Percentiles rank a stretch among this genome's conserved stretches.
These are phyloP conservation scores for Argyrosomus regius DNA, from an alignment of 2,797 vertebrate species.

Conservation along the genomic window DNA sequence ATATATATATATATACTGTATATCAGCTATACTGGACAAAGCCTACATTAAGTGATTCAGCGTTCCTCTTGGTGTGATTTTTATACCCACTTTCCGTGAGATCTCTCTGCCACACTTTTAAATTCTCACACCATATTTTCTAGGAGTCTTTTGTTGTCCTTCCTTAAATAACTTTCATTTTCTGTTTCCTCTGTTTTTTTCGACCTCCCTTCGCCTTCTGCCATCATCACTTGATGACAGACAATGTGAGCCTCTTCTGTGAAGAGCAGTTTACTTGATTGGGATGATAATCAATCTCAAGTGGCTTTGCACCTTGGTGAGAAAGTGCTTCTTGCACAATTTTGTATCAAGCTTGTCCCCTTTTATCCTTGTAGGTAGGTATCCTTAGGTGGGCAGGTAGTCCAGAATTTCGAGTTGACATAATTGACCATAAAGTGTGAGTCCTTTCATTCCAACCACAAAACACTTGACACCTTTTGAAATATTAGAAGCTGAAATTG, in stretches of 20 bases:
- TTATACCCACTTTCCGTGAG: background rate
- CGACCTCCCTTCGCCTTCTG: background rate
- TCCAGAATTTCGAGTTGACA: slow-evolving; percentile 15
- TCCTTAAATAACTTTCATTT: slow-evolving; percentile 17
- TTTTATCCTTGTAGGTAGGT: slow-evolving; percentile 7
- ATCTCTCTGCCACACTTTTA: background rate
- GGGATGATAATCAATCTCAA: slow-evolving; percentile 60
- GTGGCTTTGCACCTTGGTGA: slow-evolving; percentile 49
- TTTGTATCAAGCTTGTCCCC: slow-evolving; percentile 11
- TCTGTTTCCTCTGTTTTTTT: background rate
- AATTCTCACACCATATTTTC: background rate
- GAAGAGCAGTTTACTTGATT: slow-evolving; percentile 69
- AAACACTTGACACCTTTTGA: slow-evolving; percentile 36
- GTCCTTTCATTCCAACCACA: slow-evolving; percentile 30
- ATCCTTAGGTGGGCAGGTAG: slow-evolving; percentile 10
- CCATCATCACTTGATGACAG: slow-evolving; percentile 30
- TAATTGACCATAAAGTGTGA: slow-evolving; percentile 43
- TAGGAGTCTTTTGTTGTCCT: slow-evolving; percentile 13
- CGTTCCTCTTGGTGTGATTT: background rate
- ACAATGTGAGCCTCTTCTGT: slow-evolving; percentile 34
- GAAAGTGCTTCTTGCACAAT: slow-evolving; percentile 23
- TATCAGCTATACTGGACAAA: background rate
- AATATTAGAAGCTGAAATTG: slow-evolving; percentile 41
- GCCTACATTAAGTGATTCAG: background rate
- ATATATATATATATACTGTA: too few species aligned